A percentile compares a stretch with the other conserved stretches of the same genome.
Conservation (phyloP, 2,888 invertebrate genomes). For the Chelonus formosanus region DNA sequence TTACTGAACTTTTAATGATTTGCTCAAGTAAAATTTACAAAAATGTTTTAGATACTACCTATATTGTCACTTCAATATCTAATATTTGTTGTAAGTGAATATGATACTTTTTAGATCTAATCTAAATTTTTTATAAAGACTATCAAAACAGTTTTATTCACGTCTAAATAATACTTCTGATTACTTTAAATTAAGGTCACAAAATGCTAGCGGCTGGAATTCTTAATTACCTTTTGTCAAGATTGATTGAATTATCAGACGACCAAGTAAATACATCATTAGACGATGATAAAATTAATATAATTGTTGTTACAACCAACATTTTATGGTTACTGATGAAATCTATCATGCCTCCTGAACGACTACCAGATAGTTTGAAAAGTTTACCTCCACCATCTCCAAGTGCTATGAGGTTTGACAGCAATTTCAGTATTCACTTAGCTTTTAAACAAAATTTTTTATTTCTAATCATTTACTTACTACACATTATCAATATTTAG, state of each 20-base stretch:
- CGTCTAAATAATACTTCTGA: neutral
- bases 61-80: constrained; percentile 52
- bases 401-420: constrained; percentile 50
- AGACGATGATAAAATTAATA: constrained; percentile 39
- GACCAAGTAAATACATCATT: neutral
- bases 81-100: constrained; percentile 53
- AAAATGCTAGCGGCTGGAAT: constrained; percentile 56
- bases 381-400: constrained; percentile 33
- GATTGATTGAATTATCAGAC: constrained; percentile 48
- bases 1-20: constrained; percentile 54
- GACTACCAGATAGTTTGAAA: constrained; percentile 18
- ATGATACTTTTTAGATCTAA: too few relatives aligned
- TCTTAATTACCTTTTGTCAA: constrained; percentile 55
- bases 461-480: too few relatives aligned
- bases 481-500: constrained; percentile 39
- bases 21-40: constrained; percentile 53
- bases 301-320: constrained; percentile 43
- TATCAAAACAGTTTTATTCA: neutral
- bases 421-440: too few relatives aligned
- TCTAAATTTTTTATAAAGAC: too few relatives aligned
- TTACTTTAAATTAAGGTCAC: constrained; percentile 52
- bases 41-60: constrained; percentile 53
- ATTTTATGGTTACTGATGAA: constrained; percentile 48
- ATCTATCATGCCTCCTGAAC: constrained; percentile 40
- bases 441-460: too few relatives aligned